A percentile compares a stretch with the other conserved stretches of the same genome.
Conservation (phyloP, 2,113 vertebrate genomes). For the Dascyllus trimaculatus region DNA sequence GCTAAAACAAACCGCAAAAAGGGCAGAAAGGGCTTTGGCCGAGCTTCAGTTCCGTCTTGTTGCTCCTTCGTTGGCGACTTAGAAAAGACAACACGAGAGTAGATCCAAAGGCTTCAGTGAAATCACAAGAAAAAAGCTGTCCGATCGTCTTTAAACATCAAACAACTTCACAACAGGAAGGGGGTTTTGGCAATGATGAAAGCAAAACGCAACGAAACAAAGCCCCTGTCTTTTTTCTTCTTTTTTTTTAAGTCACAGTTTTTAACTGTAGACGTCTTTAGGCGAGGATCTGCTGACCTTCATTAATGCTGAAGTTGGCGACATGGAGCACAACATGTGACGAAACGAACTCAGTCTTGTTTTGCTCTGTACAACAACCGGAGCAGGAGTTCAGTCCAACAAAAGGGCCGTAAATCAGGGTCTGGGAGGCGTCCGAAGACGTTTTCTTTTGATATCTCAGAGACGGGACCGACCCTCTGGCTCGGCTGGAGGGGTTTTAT, state of each 20-base stretch:
- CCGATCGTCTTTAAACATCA: constrained; percentile 43
- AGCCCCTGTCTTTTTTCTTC: background rate
- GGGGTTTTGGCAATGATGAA: constrained; percentile 50
- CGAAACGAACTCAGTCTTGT: background rate
- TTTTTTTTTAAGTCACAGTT: constrained; percentile 42
- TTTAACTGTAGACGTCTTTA: constrained; percentile 11
- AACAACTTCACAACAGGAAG: constrained; percentile 53
- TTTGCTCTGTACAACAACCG: constrained; percentile 27
- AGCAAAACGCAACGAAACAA: constrained; percentile 4
- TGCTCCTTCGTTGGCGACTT: constrained; percentile 19
- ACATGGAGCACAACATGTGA: constrained; percentile 3
- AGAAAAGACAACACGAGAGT: constrained; percentile 42
- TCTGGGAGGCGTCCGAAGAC: background rate
- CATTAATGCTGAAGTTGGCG: background rate
- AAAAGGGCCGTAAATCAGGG: background rate
- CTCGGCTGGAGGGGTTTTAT: background rate
- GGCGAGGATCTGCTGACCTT: background rate
- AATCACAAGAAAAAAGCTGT: constrained; percentile 50
- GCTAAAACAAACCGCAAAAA: constrained; percentile 24
- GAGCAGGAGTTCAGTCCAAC: background rate
- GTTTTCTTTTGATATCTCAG: background rate
- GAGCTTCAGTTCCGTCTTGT: constrained; percentile 1
- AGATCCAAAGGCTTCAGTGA: constrained; percentile 67
- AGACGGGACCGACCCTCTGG: background rate
- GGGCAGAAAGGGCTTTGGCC: constrained; percentile 35